Evolutionary conservation across 2,888 invertebrate genomes (phyloP).

Genomic region (Standfussiana lucernea): DNA sequence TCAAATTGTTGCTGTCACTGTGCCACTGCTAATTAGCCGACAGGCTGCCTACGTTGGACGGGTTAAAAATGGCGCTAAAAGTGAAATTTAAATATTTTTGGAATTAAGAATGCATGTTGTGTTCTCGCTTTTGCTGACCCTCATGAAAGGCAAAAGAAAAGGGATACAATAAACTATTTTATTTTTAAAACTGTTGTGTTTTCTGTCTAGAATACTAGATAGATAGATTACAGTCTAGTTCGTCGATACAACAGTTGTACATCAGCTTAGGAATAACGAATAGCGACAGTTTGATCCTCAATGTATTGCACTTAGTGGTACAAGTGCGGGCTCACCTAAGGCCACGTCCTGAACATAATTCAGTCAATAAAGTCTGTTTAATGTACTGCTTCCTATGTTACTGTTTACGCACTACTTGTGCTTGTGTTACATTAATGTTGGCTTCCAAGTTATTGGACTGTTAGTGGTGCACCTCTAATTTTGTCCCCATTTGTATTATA

Average conservation of each 20-base stretch:
- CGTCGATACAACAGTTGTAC: constrained; percentile 21
- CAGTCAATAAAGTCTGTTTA: constrained; percentile 44
- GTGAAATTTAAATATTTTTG: constrained; percentile 55
- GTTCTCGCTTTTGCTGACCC: constrained; percentile 37
- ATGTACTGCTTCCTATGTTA: constrained; percentile 46
- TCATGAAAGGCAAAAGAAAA: not conserved
- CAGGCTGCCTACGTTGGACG: constrained; percentile 33
- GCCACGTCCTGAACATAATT: constrained; percentile 40
- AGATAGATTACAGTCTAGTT: constrained; percentile 2
- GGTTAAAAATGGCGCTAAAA: constrained; percentile 57
- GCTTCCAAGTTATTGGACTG: constrained; percentile 24
- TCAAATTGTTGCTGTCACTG: constrained; percentile 67
- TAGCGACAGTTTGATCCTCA: constrained; percentile 50
- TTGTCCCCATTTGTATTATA: constrained; percentile 22
- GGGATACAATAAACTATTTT: not conserved
- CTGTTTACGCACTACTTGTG: constrained; percentile 36
- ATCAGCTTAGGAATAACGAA: constrained; percentile 36
- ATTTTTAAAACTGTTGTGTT: not conserved
- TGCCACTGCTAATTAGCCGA: constrained; percentile 61
- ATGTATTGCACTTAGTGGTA: constrained; percentile 42
- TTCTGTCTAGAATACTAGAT: not conserved
- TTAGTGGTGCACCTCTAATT: constrained; percentile 24
- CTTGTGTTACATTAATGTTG: constrained; percentile 33
- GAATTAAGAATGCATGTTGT: constrained; percentile 37
- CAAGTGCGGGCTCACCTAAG: constrained; percentile 29